Evolutionary conservation across 2,797 vertebrate genomes (phyloP), one percentile per base, ranked within the genome.

Genomic region (Bradypus variegatus): DNA sequence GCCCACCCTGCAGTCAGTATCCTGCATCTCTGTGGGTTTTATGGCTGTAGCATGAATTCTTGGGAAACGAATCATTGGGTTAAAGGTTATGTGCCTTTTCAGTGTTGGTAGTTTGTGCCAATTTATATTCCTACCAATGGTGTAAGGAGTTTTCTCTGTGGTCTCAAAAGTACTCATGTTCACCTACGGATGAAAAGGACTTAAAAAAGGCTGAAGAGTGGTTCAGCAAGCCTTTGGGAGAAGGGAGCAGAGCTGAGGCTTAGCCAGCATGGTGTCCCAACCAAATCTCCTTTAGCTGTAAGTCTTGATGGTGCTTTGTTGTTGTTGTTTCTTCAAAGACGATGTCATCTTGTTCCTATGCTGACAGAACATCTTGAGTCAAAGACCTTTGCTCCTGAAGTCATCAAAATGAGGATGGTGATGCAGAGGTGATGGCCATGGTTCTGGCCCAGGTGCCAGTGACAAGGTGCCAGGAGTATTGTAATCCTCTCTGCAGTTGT

Each of bases 141-240:
- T 31, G 27, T 58, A n/a, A 83, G 16, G 50, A 76, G 15, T 81
- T 91, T 76, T 91, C 62, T 91, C 87, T 83, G 64, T 84, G 87
- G 31, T 80, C 86, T 91, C 83, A 53, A 69, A 84, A 75, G 38
- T 64, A 19, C 29, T 84, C 10, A 58, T 86, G 13, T 86, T 83
- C 16, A 41, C 7, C 23, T 86, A 83, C 76, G 89, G 53, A 72
- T 31, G 60, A 45, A 69, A 86, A 83, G n/a, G 60, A 55, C 48
- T 58, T 87, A 25, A 58, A 18, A 79, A 81, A 84, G 36, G 45
- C 77, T 25, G 55, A 77, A 38, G 31, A 27, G 21, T 84, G 50
- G 67, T 90, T 69, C 50, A 64, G 58, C 80, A 53, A 84, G n/a
- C 50, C 73, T 73, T 19, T 38, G 67, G 36, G 67, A 76, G 13